Percentiles rank a stretch among this genome's conserved stretches.
These are phyloP conservation scores for Reticulitermes speratus DNA, from an alignment of 1,140 invertebrate genomes.

Conservation along the genomic window DNA sequence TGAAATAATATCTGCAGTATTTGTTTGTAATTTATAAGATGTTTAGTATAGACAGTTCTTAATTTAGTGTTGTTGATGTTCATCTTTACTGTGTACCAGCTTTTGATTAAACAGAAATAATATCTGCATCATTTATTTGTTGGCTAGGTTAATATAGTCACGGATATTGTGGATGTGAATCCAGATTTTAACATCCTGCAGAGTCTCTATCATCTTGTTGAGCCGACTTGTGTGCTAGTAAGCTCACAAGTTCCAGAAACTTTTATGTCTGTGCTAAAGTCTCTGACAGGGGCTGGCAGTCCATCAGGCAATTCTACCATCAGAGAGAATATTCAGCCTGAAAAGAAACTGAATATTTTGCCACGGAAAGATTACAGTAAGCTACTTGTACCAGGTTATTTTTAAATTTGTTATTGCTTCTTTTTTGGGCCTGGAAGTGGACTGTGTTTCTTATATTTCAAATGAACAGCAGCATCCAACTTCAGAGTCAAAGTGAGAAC, in stretches of 20 bases:
- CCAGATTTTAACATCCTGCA: conserved; percentile 59
- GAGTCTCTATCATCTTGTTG: conserved; percentile 60
- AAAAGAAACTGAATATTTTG: background rate
- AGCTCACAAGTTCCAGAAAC: conserved; percentile 51
- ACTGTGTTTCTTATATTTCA: no score
- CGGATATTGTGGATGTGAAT: conserved; percentile 59
- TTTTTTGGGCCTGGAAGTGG: no score
- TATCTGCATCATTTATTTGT: conserved; percentile 29
- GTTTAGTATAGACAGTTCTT: background rate
- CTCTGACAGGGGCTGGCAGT: background rate
- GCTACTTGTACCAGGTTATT: background rate
- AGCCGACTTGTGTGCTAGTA: conserved; percentile 58
- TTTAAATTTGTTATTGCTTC: background rate
- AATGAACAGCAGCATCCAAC: no score
- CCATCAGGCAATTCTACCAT: no score
- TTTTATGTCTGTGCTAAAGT: conserved; percentile 41
- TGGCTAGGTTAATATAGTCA: conserved; percentile 56
- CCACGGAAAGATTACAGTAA: background rate
- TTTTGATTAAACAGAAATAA: background rate
- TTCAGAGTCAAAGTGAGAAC: no score
- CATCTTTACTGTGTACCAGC: no score
- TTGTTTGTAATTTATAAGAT: background rate
- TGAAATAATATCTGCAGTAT: background rate
- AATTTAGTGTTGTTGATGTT: background rate
- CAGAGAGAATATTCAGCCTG: no score